Base-by-base conservation (phyloP, 2,888 invertebrate genomes). In the Iselma pallidipennis region DNA sequence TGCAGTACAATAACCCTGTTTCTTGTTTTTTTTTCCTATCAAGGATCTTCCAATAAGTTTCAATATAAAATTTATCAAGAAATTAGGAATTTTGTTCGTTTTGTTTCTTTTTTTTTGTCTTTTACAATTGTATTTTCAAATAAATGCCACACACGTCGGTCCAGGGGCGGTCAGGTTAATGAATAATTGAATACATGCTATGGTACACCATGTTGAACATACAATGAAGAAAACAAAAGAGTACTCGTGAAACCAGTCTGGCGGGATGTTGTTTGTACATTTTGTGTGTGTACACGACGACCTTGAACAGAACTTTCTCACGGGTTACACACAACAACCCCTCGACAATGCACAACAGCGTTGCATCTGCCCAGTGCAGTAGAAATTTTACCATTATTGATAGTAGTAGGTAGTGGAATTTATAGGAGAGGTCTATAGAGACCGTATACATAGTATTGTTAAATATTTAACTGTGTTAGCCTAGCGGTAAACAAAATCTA, bases 231-330 rank as follows among this genome's bases (percentile, higher is more conserved):
- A 51, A 51, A 23, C 28, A 45, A 49, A 54, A 54, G 33, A 28
- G 12, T 54, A 31, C 33, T 33, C 31, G 52, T 52, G 50, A 48
- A 59, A 59, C 59, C 59, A 55, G 55, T 60, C 58, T 48, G 25
- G 58, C 51, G 19, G 42, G 42, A 42, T 42, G 21, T 42, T 42
- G 42, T 42, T 42, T 42, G 19, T 42, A 16, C 9, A 42, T 9
- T 37, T 37, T 16, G 42, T 48, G 48, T 52, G 23, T 37, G 29
- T 55, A 48, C 29, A 48, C 21, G 31, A 19, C 48, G 60, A 56
- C 61, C 61, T 61, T 61, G 61, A 50, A 31, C 12, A 19, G 16
- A 48, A 57, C 37, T 42, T 61, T 61, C 61, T 55, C 61, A 61
- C 61, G 61, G 57, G 49, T 51, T 53, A 42, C 21, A 16, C 16